A percentile compares a stretch with the other conserved stretches of the same genome.
Evolutionary conservation across 1,140 invertebrate genomes (phyloP).

Genomic region (Artemia franciscana): DNA sequence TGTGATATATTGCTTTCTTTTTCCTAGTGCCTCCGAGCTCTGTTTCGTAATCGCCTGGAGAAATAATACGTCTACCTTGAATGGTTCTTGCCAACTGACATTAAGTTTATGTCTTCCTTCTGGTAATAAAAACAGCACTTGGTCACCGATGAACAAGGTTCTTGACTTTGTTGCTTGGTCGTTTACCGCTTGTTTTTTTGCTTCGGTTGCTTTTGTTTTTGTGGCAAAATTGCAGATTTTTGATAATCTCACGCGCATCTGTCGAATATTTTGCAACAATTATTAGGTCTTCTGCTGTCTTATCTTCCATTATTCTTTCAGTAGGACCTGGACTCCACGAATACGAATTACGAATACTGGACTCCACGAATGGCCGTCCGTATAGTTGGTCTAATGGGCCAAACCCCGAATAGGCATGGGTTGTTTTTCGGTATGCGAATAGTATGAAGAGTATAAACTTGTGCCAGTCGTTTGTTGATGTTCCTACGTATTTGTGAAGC

Average conservation of each 20-base stretch:
- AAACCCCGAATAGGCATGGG: not conserved
- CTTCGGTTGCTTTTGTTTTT: not conserved
- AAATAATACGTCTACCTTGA: not conserved
- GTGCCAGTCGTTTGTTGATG: not conserved
- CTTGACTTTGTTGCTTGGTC: not conserved
- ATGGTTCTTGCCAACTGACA: not conserved
- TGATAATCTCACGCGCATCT: not conserved
- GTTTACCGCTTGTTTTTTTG: not conserved
- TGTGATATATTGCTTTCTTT: not conserved
- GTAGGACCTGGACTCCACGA: not conserved
- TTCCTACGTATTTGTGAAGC: not conserved
- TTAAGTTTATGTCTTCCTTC: not conserved
- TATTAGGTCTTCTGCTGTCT: not conserved
- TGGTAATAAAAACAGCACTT: not conserved
- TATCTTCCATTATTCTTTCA: not conserved
- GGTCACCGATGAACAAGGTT: not conserved
- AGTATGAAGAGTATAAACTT: not conserved
- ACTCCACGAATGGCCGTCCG: not conserved
- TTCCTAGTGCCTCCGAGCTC: not conserved
- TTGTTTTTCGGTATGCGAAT: not conserved
- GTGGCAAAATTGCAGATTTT: not conserved
- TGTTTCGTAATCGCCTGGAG: not conserved
- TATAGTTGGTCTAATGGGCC: not conserved
- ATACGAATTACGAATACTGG: too few species aligned
- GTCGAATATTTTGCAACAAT: not conserved